Evolutionary conservation across 2,797 vertebrate species (phyloP), one percentile per base, ranked within the genome.

Genomic region (Heterohyrax brucei): DNA sequence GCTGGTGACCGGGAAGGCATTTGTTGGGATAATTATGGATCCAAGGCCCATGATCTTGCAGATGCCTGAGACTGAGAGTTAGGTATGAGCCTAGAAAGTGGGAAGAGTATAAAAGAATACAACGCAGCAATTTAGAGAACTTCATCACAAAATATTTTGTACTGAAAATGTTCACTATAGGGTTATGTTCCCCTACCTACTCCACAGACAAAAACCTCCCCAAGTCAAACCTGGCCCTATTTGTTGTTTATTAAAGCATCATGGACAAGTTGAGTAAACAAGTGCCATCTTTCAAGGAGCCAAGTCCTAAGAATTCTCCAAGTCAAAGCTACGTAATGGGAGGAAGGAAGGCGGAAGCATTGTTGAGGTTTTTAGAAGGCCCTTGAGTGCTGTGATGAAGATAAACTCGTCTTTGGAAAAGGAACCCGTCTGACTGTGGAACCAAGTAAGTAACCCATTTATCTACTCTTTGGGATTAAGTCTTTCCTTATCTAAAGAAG

Each of bases 371-470:
- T 97, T 95, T 82, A 66, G 44, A 90, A 91, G 1, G 19, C 61
- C 22, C 33, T 81, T 48, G 1, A 48, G 14, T 19, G 3, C 66
- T 76, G 94, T 92, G 93, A 5, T 0, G 39, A 46, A 0, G 33
- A 89, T 0, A 95, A 82, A 4, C 78, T 97, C 77, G 3, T 53
- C 95, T 98, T 97, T 26, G 95, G 97, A 89, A n/a, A 89, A 92
- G 96, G 97, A 82, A 95, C 86, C 7, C 77, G 1, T 46, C 6
- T 96, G 86, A 96, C 39, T 14, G 93, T 98, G 76, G 94, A 97
- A 93, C 91, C 96, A 93, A 73, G 96, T 97, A 98, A 97, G 95
- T 97, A 30, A 46, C 21, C 12, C 28, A 8, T 78, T 96, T 97
- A 0, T 97, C 64, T 96, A 30, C 5, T 96, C 44, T 73, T 76